phyloP scores from a whole-genome alignment of 1,140 invertebrate species.

The Drosophila arawakana region DNA sequence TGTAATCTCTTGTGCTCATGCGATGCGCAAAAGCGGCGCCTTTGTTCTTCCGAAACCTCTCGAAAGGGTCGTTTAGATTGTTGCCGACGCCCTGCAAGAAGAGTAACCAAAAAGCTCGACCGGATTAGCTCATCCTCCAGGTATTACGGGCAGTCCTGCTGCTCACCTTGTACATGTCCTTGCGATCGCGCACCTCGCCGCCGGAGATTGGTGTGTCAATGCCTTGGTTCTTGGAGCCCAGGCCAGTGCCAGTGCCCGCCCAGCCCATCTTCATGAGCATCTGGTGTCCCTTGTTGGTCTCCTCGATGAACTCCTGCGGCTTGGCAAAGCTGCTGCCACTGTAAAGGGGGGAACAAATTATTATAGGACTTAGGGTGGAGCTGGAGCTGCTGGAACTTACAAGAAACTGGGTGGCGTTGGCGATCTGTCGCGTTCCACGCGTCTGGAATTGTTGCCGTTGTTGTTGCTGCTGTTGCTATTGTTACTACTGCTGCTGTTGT shows the following conservation, averaged over 20 bases:
- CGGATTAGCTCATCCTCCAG: neutral
- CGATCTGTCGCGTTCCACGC: slow-evolving; percentile 86
- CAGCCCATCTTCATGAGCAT: slow-evolving; percentile 98
- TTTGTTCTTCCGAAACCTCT: slow-evolving; percentile 98
- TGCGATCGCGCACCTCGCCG: slow-evolving; percentile 95
- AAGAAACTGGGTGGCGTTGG: slow-evolving; percentile 92
- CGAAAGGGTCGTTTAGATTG: slow-evolving; percentile 96
- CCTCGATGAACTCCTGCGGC: slow-evolving; percentile 88
- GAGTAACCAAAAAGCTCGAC: neutral
- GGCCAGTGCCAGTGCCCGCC: slow-evolving; percentile 91
- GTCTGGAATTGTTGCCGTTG: slow-evolving; percentile 55
- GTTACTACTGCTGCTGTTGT: slow-evolving; percentile 26
- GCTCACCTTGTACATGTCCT: slow-evolving; percentile 94
- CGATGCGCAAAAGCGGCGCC: slow-evolving; percentile 97
- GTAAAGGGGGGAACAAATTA: neutral
- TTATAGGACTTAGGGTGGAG: neutral
- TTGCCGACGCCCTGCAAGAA: slow-evolving; percentile 89
- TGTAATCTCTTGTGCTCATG: slow-evolving; percentile 96
- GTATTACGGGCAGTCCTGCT: neutral
- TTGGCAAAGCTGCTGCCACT: slow-evolving; percentile 85
- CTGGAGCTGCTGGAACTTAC: slow-evolving; percentile 85
- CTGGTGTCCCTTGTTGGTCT: slow-evolving; percentile 97
- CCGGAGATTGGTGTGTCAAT: slow-evolving; percentile 97
- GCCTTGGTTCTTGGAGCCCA: slow-evolving; percentile 96
- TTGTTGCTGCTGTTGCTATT: slow-evolving; percentile 45